Evolutionary conservation across 2,888 invertebrate genomes (phyloP).

Genomic region (Acleris sparsana): DNA sequence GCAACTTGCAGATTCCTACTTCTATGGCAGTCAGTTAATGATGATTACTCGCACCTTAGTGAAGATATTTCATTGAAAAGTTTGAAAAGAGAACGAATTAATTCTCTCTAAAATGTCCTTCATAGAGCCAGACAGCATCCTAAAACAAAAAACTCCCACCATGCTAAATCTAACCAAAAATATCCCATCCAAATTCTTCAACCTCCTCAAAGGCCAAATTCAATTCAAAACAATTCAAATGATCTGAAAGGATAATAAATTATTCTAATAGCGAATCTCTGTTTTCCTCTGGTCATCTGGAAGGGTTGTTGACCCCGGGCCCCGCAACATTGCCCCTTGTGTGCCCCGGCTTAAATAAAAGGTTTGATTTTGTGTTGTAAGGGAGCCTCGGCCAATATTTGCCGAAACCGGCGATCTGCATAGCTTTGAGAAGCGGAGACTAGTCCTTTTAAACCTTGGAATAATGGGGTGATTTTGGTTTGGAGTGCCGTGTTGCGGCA

Average conservation of each 20-base stretch:
- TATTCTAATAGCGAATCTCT: slow-evolving; percentile 61
- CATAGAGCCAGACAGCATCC: background rate
- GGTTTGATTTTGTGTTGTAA: slow-evolving; percentile 83
- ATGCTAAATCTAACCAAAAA: background rate
- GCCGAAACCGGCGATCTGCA: slow-evolving; percentile 72
- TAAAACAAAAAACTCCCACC: slow-evolving; percentile 2
- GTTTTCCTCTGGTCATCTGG: slow-evolving; percentile 72
- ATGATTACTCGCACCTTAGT: too few relatives aligned
- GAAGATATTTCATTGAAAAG: too few relatives aligned
- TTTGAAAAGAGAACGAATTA: too few relatives aligned
- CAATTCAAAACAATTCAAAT: slow-evolving; percentile 45
- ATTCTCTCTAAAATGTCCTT: too few relatives aligned
- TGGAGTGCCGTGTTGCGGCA: slow-evolving; percentile 3
- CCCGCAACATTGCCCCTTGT: slow-evolving; percentile 71
- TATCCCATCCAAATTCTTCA: slow-evolving; percentile 30
- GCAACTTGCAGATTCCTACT: too few relatives aligned
- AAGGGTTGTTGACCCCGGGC: slow-evolving; percentile 74
- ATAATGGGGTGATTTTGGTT: slow-evolving; percentile 17
- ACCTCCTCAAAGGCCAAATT: slow-evolving; percentile 25
- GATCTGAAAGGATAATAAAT: slow-evolving; percentile 54
- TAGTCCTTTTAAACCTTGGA: slow-evolving; percentile 14
- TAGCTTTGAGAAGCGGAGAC: slow-evolving; percentile 63
- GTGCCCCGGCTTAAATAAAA: slow-evolving; percentile 80
- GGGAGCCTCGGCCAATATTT: slow-evolving; percentile 77
- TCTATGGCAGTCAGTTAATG: too few relatives aligned